Evolutionary conservation across 2,888 invertebrate species (phyloP).

Genomic region (Bombylius discolor): DNA sequence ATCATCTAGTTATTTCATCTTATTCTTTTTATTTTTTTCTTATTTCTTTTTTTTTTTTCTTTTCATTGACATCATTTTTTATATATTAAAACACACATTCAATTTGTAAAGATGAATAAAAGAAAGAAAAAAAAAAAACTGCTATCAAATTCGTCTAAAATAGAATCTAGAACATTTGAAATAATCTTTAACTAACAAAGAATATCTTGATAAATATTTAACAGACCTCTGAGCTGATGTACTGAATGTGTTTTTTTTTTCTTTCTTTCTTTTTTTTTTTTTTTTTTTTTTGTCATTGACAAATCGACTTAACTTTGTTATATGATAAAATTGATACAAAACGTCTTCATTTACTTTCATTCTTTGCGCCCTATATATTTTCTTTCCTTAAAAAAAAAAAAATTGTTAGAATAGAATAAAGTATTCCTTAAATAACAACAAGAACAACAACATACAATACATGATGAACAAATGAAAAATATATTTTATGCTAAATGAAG

Average conservation of each 20-base stretch:
- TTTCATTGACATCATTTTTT: no score
- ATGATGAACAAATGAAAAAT: background rate
- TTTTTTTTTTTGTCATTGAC: slow-evolving; percentile 4
- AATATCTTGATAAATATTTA: slow-evolving; percentile 5
- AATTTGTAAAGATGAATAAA: no score
- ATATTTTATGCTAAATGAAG: slow-evolving; percentile 3
- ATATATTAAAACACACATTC: no score
- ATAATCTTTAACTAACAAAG: background rate
- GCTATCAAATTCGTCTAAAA: no score
- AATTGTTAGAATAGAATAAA: no score
- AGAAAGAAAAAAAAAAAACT: no score
- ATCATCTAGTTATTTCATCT: no score
- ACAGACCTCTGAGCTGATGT: background rate
- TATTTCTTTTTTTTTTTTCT: no score
- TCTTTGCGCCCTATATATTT: background rate
- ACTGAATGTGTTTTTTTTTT: background rate
- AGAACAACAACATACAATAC: background rate
- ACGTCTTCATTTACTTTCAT: slow-evolving; percentile 17
- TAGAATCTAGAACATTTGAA: background rate
- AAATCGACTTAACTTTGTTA: slow-evolving; percentile 7
- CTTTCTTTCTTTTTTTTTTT: background rate
- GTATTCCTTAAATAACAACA: no score
- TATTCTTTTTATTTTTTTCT: no score
- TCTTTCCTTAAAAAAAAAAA: no score
- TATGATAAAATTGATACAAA: slow-evolving; percentile 18